These are phyloP conservation scores for Mastomys coucha DNA, from an alignment of 2,113 vertebrate genomes.

Conservation along the genomic window DNA sequence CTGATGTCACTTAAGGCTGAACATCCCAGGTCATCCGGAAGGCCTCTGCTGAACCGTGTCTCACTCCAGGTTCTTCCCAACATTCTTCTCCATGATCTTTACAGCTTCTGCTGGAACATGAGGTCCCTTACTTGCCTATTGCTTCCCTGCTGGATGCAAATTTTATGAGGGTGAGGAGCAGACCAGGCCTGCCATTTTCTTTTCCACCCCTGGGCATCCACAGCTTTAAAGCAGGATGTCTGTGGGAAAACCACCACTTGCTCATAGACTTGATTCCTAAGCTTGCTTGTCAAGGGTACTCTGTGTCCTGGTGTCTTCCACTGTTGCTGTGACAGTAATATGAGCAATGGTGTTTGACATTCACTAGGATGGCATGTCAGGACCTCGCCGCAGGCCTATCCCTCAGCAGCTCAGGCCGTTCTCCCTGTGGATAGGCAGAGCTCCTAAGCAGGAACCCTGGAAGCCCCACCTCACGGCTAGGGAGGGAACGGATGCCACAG, in stretches of 20 bases:
- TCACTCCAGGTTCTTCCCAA: not conserved
- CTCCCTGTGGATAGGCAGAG: not conserved
- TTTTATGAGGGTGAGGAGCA: not conserved
- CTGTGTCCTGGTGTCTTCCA: fast-evolving
- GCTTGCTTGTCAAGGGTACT: not conserved
- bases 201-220: not conserved
- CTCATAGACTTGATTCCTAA: not conserved
- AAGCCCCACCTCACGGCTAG: not conserved
- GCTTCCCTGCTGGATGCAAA: not conserved
- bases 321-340: not conserved
- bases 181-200: not conserved
- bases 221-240: not conserved
- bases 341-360: not conserved
- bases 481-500: not conserved
- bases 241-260: not conserved
- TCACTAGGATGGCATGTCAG: not conserved
- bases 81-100: not conserved
- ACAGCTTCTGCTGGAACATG: not conserved
- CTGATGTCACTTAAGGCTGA: not conserved
- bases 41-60: not conserved
- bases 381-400: not conserved
- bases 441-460: not conserved
- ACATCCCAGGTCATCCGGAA: too few relatives aligned
- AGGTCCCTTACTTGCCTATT: not conserved
- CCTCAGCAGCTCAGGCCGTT: not conserved